These are phyloP conservation scores for Clarias platycephalus DNA, from an alignment of 2,797 vertebrate species.

Conservation along the genomic window DNA sequence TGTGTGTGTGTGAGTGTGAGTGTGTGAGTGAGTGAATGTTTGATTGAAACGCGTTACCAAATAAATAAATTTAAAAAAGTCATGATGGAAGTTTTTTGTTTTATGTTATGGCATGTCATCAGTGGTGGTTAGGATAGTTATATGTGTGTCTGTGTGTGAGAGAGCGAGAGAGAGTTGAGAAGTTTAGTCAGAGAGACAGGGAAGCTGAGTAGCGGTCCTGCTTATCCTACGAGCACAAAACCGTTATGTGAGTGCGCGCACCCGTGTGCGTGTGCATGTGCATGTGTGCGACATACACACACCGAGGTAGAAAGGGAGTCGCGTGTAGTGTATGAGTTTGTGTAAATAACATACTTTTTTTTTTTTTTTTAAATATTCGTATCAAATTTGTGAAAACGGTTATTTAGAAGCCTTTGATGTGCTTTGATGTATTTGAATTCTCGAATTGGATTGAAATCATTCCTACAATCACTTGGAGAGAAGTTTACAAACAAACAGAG, in stretches of 20 bases:
- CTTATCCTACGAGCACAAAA: slow-evolving; percentile 55
- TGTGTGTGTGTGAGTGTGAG: background rate
- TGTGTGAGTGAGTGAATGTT: background rate
- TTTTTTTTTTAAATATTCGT: background rate
- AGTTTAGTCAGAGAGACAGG: slow-evolving; percentile 36
- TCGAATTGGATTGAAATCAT: background rate
- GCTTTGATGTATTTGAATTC: background rate
- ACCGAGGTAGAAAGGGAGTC: background rate
- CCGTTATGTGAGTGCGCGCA: slow-evolving; percentile 61
- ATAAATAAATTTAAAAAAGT: slow-evolving; percentile 39
- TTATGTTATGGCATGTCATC: background rate
- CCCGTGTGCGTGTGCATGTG: slow-evolving; percentile 27
- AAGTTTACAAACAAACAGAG: background rate
- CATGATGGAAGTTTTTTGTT: background rate
- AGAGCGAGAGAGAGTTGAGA: slow-evolving; percentile 22
- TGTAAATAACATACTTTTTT: background rate
- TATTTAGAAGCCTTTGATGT: background rate
- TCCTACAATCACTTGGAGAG: background rate
- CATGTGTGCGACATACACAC: background rate
- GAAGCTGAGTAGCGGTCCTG: slow-evolving; percentile 46
- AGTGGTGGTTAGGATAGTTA: background rate
- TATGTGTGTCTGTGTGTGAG: slow-evolving; percentile 18
- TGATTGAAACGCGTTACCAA: slow-evolving; percentile 28
- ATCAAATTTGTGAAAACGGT: background rate
- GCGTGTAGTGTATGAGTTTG: background rate